Evolutionary conservation across 2,797 vertebrate species (phyloP).

Genomic region (Picus viridis): DNA sequence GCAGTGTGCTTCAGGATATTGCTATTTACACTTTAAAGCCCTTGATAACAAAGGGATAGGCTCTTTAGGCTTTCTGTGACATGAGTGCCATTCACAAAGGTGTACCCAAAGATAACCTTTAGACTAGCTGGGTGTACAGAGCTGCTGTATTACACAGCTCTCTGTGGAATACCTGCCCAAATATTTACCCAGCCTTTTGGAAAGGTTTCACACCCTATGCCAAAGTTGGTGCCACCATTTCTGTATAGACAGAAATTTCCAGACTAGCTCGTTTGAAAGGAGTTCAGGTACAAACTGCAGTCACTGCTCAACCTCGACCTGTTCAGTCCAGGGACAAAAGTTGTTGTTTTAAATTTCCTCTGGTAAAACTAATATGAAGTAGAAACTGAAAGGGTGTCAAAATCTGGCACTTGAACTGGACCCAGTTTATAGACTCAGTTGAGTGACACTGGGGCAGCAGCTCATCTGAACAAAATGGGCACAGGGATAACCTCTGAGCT

Average conservation of each 20-base stretch:
- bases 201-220: not conserved
- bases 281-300: not conserved
- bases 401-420: not conserved
- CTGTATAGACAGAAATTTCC: not conserved
- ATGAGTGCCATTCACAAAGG: not conserved
- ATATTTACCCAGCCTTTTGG: constrained; percentile 22
- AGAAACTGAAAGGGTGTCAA: not conserved
- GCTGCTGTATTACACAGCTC: not conserved
- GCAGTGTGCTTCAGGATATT: not conserved
- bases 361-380: not conserved
- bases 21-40: not conserved
- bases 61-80: not conserved
- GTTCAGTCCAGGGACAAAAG: not conserved
- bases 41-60: not conserved
- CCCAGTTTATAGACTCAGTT: not conserved
- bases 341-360: not conserved
- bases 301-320: not conserved
- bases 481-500: not conserved
- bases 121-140: not conserved
- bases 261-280: not conserved
- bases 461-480: not conserved
- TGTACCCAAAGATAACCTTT: not conserved
- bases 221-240: not conserved
- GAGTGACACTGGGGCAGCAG: not conserved
- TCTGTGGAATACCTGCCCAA: not conserved